phyloP scores from a whole-genome alignment of 2,113 vertebrate genomes.

The Ciconia boyciana region DNA sequence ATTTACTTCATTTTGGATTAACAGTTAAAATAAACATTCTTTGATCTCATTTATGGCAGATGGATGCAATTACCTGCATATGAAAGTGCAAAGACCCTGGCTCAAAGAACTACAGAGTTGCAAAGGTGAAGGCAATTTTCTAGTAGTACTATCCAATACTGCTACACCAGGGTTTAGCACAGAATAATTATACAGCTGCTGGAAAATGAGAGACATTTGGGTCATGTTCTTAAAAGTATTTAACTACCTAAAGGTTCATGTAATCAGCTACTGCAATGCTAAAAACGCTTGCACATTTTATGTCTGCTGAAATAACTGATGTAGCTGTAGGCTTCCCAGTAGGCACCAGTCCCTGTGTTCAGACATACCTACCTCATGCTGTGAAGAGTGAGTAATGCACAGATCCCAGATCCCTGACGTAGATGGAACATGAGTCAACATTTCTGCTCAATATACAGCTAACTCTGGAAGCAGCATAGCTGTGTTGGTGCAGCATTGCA shows the following conservation, averaged over 20 bases:
- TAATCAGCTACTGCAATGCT: not conserved
- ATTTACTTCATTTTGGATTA: not conserved
- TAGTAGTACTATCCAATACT: not conserved
- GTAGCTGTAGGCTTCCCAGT: not conserved
- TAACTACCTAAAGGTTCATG: not conserved
- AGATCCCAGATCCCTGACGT: not conserved
- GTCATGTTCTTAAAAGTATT: not conserved
- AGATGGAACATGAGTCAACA: not conserved
- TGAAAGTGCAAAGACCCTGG: not conserved
- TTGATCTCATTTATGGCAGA: not conserved
- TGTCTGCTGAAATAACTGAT: not conserved
- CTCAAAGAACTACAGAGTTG: not conserved
- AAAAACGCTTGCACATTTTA: not conserved
- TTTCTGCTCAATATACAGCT: not conserved
- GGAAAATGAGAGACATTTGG: not conserved
- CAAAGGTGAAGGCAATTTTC: not conserved
- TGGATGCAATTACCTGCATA: not conserved
- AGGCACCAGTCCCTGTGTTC: not conserved
- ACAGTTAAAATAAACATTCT: conserved; percentile 7
- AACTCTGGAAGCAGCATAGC: not conserved
- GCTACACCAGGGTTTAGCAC: not conserved
- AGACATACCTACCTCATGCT: not conserved
- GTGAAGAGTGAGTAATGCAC: not conserved
- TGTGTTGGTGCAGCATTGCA: not conserved
- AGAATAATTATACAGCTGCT: not conserved